Conservation (phyloP, 2,113 vertebrate genomes). For the Trochalopteron elliotii region DNA sequence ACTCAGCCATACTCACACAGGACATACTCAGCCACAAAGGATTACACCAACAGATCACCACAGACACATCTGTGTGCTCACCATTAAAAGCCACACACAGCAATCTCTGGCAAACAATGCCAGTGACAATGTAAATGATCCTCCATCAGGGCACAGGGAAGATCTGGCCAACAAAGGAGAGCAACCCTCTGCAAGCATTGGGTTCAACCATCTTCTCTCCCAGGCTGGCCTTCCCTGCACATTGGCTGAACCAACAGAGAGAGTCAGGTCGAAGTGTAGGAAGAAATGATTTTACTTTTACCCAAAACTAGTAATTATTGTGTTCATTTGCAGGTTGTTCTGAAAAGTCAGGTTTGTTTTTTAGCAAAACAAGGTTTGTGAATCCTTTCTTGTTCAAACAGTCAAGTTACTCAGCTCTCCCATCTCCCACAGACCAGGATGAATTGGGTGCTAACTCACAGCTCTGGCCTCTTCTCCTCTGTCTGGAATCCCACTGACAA, state of each 20-base stretch:
- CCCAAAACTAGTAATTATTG: neutral
- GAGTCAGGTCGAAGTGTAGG: neutral
- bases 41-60: constrained; percentile 10
- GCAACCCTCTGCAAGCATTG: neutral
- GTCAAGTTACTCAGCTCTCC: neutral
- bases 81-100: neutral
- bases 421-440: neutral
- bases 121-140: neutral
- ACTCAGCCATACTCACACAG: neutral
- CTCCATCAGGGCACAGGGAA: neutral
- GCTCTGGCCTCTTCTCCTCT: neutral
- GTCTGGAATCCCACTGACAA: neutral
- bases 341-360: neutral
- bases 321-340: neutral
- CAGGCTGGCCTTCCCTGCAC: neutral
- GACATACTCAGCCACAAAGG: constrained; percentile 31
- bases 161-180: neutral
- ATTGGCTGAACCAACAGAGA: neutral
- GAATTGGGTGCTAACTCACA: neutral
- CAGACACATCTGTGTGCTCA: neutral
- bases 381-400: neutral
- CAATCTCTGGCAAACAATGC: neutral
- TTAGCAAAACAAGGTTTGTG: neutral
- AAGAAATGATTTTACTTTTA: neutral
- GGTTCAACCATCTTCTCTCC: neutral